These are phyloP conservation scores for Philantomba maxwellii DNA, from an alignment of 2,113 vertebrate genomes.

Conservation along the genomic window DNA sequence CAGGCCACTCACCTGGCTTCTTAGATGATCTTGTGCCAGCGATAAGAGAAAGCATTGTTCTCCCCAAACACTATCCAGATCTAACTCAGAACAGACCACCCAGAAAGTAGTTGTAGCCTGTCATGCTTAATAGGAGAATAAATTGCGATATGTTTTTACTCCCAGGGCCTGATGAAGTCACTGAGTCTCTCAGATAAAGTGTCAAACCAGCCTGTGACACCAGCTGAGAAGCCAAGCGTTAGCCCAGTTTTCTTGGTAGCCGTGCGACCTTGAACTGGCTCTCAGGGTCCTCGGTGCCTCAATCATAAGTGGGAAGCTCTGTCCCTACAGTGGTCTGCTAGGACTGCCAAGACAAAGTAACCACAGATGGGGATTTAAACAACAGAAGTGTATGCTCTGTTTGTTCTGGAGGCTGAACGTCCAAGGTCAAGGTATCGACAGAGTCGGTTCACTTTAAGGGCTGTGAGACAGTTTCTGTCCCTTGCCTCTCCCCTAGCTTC, in stretches of 20 bases:
- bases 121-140: neutral
- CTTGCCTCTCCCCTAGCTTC: neutral
- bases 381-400: neutral
- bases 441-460: neutral
- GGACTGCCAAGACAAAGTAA: neutral
- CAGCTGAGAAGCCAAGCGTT: neutral
- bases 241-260: neutral
- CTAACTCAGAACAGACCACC: conserved; percentile 1
- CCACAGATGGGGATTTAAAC: too few species aligned
- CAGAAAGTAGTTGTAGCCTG: neutral
- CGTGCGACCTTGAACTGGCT: neutral
- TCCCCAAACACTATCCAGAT: conserved; percentile 13
- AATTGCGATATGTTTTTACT: neutral
- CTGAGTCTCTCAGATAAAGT: neutral
- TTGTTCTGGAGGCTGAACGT: neutral
- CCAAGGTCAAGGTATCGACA: neutral
- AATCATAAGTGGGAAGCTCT: neutral
- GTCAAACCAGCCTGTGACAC: neutral
- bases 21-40: neutral
- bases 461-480: too few species aligned
- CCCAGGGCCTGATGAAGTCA: neutral
- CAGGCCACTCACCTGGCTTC: neutral
- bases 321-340: neutral
- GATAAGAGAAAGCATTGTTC: conserved; percentile 29
- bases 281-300: neutral